A percentile compares a stretch with the other conserved stretches of the same genome.
These are phyloP conservation scores for Caligus rogercresseyi DNA, from an alignment of 1,140 invertebrate genomes.

Conservation along the genomic window DNA sequence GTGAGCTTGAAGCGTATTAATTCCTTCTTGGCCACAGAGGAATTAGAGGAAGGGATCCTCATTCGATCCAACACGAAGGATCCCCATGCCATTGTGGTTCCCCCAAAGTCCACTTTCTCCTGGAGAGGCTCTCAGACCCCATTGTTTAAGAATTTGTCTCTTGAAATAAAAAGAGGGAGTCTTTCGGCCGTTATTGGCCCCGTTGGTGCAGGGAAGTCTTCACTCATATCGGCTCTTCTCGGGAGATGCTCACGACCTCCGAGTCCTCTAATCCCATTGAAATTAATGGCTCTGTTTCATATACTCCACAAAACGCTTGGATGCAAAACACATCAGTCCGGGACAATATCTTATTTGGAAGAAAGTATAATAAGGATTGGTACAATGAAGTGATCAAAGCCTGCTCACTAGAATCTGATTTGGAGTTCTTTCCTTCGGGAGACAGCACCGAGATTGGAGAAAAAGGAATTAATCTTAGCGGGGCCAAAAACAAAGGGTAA, in stretches of 20 bases:
- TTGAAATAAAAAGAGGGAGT: constrained; percentile 26
- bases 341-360: constrained; percentile 24
- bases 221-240: constrained; percentile 37
- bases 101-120: constrained; percentile 31
- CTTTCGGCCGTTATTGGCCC: constrained; percentile 39
- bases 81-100: constrained; percentile 28
- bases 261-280: constrained; percentile 32
- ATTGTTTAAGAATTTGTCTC: constrained; percentile 30
- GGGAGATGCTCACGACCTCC: constrained; percentile 38
- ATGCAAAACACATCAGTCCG: constrained; percentile 36
- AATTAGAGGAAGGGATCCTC: constrained; percentile 21
- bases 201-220: constrained; percentile 42
- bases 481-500: constrained; percentile 41
- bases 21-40: constrained; percentile 23
- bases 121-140: constrained; percentile 28
- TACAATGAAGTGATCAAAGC: constrained; percentile 46
- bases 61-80: constrained; percentile 29
- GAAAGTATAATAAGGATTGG: constrained; percentile 21
- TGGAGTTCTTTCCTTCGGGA: constrained; percentile 41
- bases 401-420: constrained; percentile 49
- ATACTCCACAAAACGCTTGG: constrained; percentile 41
- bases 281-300: constrained; percentile 29
- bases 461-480: constrained; percentile 40
- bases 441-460: constrained; percentile 47
- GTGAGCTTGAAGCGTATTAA: constrained; percentile 24